Percentiles rank a stretch among this genome's conserved stretches.
These are phyloP conservation scores for Oostethus manadensis DNA, from an alignment of 2,113 vertebrate genomes.

Conservation along the genomic window DNA sequence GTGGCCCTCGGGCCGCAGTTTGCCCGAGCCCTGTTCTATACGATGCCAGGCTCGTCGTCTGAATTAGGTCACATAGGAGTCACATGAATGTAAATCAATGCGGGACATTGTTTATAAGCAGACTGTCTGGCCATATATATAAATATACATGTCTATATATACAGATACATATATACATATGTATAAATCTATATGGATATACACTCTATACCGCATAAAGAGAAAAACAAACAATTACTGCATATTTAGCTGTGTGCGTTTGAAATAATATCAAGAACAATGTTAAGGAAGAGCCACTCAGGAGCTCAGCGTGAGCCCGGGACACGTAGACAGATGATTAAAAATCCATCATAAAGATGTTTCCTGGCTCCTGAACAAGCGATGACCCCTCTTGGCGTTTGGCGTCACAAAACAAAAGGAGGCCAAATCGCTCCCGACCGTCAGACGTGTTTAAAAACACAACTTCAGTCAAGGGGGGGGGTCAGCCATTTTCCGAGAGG, in stretches of 20 bases:
- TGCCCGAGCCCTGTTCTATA: too few species aligned
- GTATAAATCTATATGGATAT: too few species aligned
- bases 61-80: too few species aligned
- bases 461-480: slow-evolving; percentile 50
- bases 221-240: slow-evolving; percentile 6
- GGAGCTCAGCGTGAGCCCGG: not conserved
- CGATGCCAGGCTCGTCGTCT: too few species aligned
- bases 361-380: slow-evolving; percentile 44
- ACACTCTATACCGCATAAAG: too few species aligned
- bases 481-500: slow-evolving; percentile 55
- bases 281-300: slow-evolving; percentile 24
- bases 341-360: slow-evolving; percentile 30
- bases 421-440: slow-evolving; percentile 62
- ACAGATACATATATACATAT: too few species aligned
- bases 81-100: too few species aligned
- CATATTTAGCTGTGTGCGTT: slow-evolving; percentile 31
- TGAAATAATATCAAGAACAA: slow-evolving; percentile 27
- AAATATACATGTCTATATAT: too few species aligned
- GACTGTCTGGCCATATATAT: too few species aligned
- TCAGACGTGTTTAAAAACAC: slow-evolving; percentile 69
- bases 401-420: slow-evolving; percentile 54
- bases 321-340: slow-evolving; percentile 10
- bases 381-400: slow-evolving; percentile 47
- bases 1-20: too few species aligned
- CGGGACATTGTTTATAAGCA: too few species aligned